Evolutionary conservation across 64 coral and sea anemone species (phyloP).

Genomic region (Anthopleura sola): DNA sequence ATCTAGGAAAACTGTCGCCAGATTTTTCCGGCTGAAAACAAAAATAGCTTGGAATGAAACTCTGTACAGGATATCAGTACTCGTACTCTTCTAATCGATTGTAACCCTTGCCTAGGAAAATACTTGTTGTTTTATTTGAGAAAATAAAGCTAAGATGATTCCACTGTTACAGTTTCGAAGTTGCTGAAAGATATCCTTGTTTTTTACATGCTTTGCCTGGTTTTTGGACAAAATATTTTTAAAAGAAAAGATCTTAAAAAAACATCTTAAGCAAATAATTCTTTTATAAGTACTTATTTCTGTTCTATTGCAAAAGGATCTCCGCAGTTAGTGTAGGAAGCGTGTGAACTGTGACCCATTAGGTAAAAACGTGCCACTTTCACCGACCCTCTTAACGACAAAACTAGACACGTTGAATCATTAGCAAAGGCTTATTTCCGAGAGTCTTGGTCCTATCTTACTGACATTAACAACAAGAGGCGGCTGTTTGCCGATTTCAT

Average conservation of each 20-base stretch:
- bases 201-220: no score
- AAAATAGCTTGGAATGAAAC: not conserved
- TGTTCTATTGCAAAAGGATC: not conserved
- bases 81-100: not conserved
- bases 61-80: not conserved
- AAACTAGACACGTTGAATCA: conserved; percentile 4
- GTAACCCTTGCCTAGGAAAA: no score
- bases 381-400: not conserved
- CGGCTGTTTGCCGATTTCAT: not conserved
- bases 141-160: no score
- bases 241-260: no score
- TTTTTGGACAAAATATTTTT: not conserved
- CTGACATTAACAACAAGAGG: not conserved
- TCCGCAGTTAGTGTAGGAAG: not conserved
- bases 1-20: not conserved
- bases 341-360: not conserved
- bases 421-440: not conserved
- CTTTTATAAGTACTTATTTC: no score
- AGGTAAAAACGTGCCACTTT: not conserved
- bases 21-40: not conserved
- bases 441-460: not conserved
- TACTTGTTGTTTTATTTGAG: no score
- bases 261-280: not conserved
- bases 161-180: no score
- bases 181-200: not conserved